A percentile compares a stretch with the other conserved stretches of the same genome.
These are phyloP conservation scores for Cyclargus thomasi DNA, from an alignment of 1,140 invertebrate species.

Conservation along the genomic window DNA sequence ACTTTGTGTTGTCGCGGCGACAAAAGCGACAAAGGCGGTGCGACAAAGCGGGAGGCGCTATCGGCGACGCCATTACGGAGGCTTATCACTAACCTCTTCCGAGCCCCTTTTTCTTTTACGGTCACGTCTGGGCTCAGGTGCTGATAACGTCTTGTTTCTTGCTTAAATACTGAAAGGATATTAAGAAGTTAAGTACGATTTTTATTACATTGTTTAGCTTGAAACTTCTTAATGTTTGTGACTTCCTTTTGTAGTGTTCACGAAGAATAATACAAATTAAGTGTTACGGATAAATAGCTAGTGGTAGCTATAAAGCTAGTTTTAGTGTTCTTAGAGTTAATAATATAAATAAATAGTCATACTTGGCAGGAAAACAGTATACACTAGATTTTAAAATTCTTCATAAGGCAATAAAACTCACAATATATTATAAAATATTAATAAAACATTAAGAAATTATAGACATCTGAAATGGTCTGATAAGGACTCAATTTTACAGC, in stretches of 20 bases:
- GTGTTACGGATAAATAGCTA: no score
- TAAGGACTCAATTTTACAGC: not conserved
- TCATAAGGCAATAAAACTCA: no score
- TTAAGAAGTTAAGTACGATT: not conserved
- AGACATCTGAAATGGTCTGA: no score
- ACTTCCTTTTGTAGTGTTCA: not conserved
- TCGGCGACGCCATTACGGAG: slow-evolving; percentile 70
- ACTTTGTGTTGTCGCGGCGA: slow-evolving; percentile 56
- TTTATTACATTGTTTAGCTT: not conserved
- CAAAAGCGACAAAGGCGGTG: slow-evolving; percentile 46
- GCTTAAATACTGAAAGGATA: not conserved
- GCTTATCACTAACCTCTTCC: slow-evolving; percentile 70
- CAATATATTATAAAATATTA: no score
- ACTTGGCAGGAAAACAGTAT: no score
- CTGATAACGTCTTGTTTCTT: slow-evolving; percentile 37
- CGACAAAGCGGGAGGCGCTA: slow-evolving; percentile 72
- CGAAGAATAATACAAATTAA: not conserved
- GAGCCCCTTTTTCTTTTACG: slow-evolving; percentile 69
- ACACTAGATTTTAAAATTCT: no score
- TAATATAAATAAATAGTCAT: no score
- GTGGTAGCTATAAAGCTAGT: no score
- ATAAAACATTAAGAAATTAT: not conserved
- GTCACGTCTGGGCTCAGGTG: slow-evolving; percentile 64
- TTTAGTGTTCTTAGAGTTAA: no score
- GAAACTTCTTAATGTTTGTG: not conserved